A percentile compares a stretch with the other conserved stretches of the same genome.
Conservation (phyloP, 1,140 invertebrate genomes). For the Musca domestica region DNA sequence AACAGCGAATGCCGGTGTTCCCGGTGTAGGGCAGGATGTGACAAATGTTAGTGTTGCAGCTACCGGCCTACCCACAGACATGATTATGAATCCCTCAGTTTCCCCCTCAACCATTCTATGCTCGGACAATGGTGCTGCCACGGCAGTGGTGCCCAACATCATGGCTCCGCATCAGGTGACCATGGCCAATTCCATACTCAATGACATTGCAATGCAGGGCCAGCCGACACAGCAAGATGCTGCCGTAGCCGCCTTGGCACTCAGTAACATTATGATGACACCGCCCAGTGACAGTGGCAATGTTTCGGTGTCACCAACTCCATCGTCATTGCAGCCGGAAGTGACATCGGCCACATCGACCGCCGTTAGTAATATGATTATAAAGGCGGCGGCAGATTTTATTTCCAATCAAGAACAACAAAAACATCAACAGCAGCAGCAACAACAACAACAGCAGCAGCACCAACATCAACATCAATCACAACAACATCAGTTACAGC, state of each 20-base stretch:
- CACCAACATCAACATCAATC: conserved; percentile 28
- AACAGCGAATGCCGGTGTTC: not conserved
- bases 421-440: conserved; percentile 41
- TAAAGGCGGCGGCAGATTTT: conserved; percentile 65
- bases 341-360: conserved; percentile 59
- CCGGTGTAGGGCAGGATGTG: not conserved
- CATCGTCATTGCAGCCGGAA: conserved; percentile 36
- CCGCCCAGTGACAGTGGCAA: conserved; percentile 38
- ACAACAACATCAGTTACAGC: conserved; percentile 25
- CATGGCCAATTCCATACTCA: conserved; percentile 51
- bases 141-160: conserved; percentile 59
- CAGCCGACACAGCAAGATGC: conserved; percentile 50
- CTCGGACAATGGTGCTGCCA: conserved; percentile 50
- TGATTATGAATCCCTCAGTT: conserved; percentile 63
- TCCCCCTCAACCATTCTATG: conserved; percentile 58
- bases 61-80: conserved; percentile 58
- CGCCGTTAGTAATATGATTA: conserved; percentile 65
- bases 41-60: conserved; percentile 10
- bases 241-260: conserved; percentile 40
- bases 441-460: conserved; percentile 24
- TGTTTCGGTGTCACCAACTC: conserved; percentile 53
- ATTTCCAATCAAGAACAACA: conserved; percentile 57
- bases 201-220: conserved; percentile 49
- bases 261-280: conserved; percentile 53
- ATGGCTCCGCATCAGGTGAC: conserved; percentile 50